Percentiles rank a stretch among this genome's conserved stretches.
Evolutionary conservation across 2,797 vertebrate genomes (phyloP).

Genomic region (Argentina silus): DNA sequence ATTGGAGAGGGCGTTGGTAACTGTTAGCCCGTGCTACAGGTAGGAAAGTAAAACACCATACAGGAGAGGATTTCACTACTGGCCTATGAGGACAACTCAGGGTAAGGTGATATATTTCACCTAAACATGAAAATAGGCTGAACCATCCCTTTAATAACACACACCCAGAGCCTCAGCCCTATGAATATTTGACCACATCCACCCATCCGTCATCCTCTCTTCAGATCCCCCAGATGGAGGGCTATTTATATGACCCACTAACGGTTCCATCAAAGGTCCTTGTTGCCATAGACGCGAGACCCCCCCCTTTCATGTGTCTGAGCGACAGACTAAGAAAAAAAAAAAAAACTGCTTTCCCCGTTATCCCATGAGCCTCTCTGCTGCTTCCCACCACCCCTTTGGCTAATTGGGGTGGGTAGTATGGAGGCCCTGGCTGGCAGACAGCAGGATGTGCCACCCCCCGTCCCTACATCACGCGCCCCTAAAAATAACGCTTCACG

Average conservation of each 20-base stretch:
- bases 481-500: not conserved
- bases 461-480: not conserved
- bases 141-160: conserved; percentile 1
- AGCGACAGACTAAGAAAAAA: not conserved
- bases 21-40: too few relatives aligned
- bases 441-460: not conserved
- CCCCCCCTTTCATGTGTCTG: not conserved
- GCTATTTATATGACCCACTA: conserved; percentile 23
- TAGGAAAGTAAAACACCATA: too few relatives aligned
- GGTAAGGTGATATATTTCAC: too few relatives aligned
- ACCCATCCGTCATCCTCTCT: conserved; percentile 2
- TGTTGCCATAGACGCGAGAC: not conserved
- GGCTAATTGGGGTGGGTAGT: conserved; percentile 20
- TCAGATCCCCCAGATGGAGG: not conserved
- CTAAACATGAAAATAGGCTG: too few relatives aligned
- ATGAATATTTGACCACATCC: conserved; percentile 11
- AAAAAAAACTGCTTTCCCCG: not conserved
- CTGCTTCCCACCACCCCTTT: not conserved
- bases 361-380: not conserved
- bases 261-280: conserved; percentile 13
- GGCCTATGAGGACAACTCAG: too few relatives aligned
- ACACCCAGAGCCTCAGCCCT: not conserved
- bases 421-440: not conserved
- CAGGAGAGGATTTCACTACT: too few relatives aligned
- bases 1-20: too few relatives aligned